phyloP scores from a whole-genome alignment of 2,797 vertebrate species.

The Clarias platycephalus region DNA sequence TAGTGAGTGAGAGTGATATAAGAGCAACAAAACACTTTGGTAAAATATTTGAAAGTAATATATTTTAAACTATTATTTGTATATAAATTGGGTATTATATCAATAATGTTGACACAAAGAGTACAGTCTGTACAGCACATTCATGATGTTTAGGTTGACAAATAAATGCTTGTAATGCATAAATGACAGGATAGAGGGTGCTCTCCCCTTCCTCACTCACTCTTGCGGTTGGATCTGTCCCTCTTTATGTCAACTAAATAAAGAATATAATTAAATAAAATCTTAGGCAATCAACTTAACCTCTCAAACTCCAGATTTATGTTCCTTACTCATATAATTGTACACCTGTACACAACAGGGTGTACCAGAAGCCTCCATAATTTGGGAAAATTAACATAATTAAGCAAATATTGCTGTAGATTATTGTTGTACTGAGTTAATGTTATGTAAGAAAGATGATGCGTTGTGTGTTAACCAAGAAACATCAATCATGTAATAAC shows the following conservation, averaged over 20 bases:
- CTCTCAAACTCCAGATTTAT: neutral
- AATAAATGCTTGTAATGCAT: neutral
- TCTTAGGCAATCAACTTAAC: neutral
- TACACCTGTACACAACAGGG: neutral
- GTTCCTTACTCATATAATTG: neutral
- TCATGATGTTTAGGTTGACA: neutral
- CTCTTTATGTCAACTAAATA: neutral
- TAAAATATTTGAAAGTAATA: no score
- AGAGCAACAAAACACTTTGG: no score
- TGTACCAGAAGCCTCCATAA: no score
- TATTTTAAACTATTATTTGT: no score
- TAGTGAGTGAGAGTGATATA: no score
- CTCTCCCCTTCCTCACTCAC: slow-evolving; percentile 15
- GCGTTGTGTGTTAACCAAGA: no score
- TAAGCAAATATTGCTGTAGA: no score
- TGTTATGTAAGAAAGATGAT: no score
- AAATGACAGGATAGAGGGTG: slow-evolving; percentile 29
- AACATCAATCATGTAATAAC: no score
- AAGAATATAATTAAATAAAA: neutral
- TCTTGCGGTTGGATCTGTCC: neutral
- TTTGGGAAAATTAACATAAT: no score
- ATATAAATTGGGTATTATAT: neutral
- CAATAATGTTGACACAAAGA: neutral
- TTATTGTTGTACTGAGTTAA: no score
- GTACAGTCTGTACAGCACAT: neutral